Evolutionary conservation across 2,888 invertebrate species (phyloP).

Genomic region (Dicranocentrus wangi): DNA sequence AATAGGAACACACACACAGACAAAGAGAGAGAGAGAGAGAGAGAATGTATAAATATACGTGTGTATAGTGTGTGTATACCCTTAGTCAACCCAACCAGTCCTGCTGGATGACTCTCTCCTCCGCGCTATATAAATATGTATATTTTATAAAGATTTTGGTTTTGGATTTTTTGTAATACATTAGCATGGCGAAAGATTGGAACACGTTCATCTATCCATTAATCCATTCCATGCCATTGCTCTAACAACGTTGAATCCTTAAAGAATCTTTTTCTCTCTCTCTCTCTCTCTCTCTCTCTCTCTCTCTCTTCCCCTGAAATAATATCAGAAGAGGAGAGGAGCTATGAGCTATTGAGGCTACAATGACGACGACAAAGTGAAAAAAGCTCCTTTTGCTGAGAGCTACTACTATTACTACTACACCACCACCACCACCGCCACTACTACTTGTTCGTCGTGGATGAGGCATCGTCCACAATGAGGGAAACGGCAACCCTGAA

Average conservation of each 20-base stretch:
- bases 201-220: slow-evolving; percentile 52
- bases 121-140: too few relatives aligned
- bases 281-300: not conserved
- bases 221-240: slow-evolving; percentile 62
- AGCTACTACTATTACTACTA: not conserved
- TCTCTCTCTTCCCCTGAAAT: not conserved
- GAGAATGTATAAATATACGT: too few relatives aligned
- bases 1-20: slow-evolving; percentile 59
- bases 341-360: too few relatives aligned
- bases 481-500: slow-evolving; percentile 66
- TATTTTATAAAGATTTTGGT: too few relatives aligned
- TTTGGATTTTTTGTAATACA: slow-evolving; percentile 16
- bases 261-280: not conserved
- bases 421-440: not conserved
- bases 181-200: slow-evolving; percentile 32
- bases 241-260: slow-evolving; percentile 22
- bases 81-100: too few relatives aligned
- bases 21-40: not conserved
- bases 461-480: slow-evolving; percentile 41
- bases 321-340: too few relatives aligned
- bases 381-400: not conserved
- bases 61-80: too few relatives aligned
- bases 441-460: not conserved
- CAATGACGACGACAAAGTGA: too few relatives aligned
- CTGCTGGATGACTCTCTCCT: too few relatives aligned